Evolutionary conservation across 1,140 invertebrate species (phyloP).

Genomic region (Nixonia krombeini): DNA sequence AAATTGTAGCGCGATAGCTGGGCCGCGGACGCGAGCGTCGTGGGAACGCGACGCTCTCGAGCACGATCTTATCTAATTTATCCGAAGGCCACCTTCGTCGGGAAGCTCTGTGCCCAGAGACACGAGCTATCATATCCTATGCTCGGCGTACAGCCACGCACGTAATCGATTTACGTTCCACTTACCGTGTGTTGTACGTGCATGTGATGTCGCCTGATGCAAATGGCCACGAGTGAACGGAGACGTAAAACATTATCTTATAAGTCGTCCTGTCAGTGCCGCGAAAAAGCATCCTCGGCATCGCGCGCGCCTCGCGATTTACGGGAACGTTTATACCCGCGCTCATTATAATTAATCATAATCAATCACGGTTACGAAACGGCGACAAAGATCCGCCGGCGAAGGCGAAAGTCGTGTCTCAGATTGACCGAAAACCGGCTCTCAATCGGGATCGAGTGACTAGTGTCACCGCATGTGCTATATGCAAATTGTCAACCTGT

Average conservation of each 20-base stretch:
- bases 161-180: slow-evolving; percentile 56
- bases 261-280: slow-evolving; percentile 4
- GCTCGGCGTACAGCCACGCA: slow-evolving; percentile 46
- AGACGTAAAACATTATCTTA: slow-evolving; percentile 13
- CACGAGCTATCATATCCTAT: slow-evolving; percentile 51
- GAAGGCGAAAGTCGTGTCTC: too few relatives aligned
- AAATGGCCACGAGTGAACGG: slow-evolving; percentile 27
- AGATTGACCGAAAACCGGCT: too few relatives aligned
- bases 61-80: slow-evolving; percentile 59
- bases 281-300: too few relatives aligned
- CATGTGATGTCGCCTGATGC: slow-evolving; percentile 31
- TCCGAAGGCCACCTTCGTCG: slow-evolving; percentile 51
- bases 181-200: slow-evolving; percentile 42
- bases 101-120: slow-evolving; percentile 41
- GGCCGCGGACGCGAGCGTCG: slow-evolving; percentile 55
- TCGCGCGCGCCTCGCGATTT: too few relatives aligned
- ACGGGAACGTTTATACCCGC: too few relatives aligned
- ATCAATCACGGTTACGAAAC: too few relatives aligned
- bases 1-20: slow-evolving; percentile 37
- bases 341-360: too few relatives aligned
- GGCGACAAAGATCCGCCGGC: too few relatives aligned
- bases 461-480: slow-evolving; percentile 54
- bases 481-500: slow-evolving; percentile 61
- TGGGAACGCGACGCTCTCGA: slow-evolving; percentile 68
- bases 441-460: neutral